A percentile compares a stretch with the other conserved stretches of the same genome.
phyloP scores from a whole-genome alignment of 2,888 invertebrate genomes.

The Sphecodes monilicornis region DNA sequence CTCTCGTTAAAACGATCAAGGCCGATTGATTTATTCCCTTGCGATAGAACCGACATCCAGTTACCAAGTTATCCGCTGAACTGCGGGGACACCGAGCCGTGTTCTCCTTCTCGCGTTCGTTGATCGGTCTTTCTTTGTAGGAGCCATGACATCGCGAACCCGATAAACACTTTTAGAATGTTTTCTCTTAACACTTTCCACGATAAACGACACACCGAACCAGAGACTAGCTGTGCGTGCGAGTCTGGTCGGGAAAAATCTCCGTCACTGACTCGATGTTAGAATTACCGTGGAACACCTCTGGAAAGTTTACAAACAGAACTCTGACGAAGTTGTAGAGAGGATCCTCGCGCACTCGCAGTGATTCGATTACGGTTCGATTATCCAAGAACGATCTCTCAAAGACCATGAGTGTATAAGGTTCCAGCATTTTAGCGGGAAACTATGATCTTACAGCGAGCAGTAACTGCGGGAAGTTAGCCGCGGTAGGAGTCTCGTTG shows the following conservation, averaged over 20 bases:
- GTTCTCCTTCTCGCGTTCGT: neutral
- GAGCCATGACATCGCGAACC: neutral
- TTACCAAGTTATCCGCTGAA: conserved; percentile 4
- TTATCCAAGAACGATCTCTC: neutral
- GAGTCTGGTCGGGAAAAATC: neutral
- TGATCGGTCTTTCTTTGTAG: neutral
- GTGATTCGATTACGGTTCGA: neutral
- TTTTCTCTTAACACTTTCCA: neutral
- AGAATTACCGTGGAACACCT: neutral
- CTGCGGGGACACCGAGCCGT: neutral
- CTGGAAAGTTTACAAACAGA: neutral
- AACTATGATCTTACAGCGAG: neutral
- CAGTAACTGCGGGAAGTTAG: neutral
- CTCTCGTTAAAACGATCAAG: conserved; percentile 4
- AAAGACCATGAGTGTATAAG: neutral
- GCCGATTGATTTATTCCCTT: conserved; percentile 13
- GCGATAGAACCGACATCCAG: neutral
- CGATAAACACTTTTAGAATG: neutral
- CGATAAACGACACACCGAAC: neutral
- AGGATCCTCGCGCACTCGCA: neutral
- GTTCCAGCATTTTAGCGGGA: neutral
- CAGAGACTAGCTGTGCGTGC: neutral
- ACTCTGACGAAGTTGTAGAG: neutral
- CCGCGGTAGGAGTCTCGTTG: too few species aligned
- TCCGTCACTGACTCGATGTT: neutral